Percentiles rank a stretch among this genome's conserved stretches.
These are phyloP conservation scores for Temnothorax longispinosus DNA, from an alignment of 1,140 invertebrate genomes.

Conservation along the genomic window DNA sequence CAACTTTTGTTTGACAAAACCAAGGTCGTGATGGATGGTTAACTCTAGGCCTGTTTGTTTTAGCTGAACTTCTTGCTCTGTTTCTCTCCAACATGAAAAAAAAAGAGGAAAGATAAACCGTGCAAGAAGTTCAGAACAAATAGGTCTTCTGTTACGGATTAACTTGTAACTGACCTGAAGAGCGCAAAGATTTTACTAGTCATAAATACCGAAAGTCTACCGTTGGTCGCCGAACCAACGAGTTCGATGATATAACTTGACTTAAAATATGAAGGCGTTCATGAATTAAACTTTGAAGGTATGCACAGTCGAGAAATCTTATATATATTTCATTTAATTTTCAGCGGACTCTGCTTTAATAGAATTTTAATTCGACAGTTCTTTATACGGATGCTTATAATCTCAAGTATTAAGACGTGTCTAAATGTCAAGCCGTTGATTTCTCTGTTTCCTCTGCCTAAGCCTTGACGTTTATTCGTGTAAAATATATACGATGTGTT, in stretches of 20 bases:
- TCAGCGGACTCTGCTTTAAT: not conserved
- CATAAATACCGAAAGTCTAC: not conserved
- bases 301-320: not conserved
- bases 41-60: not conserved
- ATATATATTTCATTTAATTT: not conserved
- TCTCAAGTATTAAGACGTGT: not conserved
- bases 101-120: too few relatives aligned
- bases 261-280: not conserved
- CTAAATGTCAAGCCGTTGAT: not conserved
- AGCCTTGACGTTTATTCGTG: not conserved
- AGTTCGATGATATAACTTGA: not conserved
- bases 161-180: constrained; percentile 11
- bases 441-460: not conserved
- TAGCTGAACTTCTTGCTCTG: too few relatives aligned
- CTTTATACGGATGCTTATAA: not conserved
- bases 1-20: constrained; percentile 11
- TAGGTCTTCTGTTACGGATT: too few relatives aligned
- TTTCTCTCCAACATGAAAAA: too few relatives aligned
- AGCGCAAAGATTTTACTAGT: not conserved
- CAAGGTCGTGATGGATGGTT: not conserved
- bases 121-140: too few relatives aligned
- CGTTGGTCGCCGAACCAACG: not conserved
- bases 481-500: not conserved
- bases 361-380: not conserved
- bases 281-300: not conserved